Evolutionary conservation across 2,113 vertebrate genomes (phyloP), one percentile per base, ranked within the genome.

Genomic region (Sphyrna mokarran): DNA sequence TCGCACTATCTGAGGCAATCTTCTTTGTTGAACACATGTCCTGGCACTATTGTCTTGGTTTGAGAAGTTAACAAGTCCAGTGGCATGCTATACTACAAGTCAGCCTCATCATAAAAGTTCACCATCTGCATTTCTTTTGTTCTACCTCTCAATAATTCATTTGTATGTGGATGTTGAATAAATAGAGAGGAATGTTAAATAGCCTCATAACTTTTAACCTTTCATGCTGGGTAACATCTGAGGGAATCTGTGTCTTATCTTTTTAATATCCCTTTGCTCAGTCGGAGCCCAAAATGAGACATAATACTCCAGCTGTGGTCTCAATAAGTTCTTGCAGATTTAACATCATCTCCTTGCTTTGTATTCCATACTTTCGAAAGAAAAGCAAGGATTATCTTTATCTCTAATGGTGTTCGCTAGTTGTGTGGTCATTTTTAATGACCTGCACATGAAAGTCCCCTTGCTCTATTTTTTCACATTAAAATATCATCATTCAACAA

Each of bases 121-220:
- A 54, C 85, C 85, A 87, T 87, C 85, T 87, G 43, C 48, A 58
- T 58, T 87, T 83, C 37, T 87, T 87, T 87, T 54, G 26, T 87
- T 54, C 85, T 58, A 87, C 23, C 48, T 87, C 14, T 20, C 48
- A 1, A 87, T 58, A 26, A 87, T 87, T 87, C 22, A 48, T 89
- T 5, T 85, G 78, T 83, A 40, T 4, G 16, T 83, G 78, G 80
- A 85, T 43, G 7, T 83, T 40, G 86, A 89, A 48, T 89, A 89
- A 58, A 26, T 29, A 89, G 58, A 58, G 48, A 89, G 86, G 48
- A 58, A 89, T 26, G 86, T 89, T 89, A 58, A 48, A 58, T 33
- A 2, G 86, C 10, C 48, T 89, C 22, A 26, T 58, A 89, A 89
- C 26, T 89, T 76, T 29, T 29, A 89, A 89, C 48, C 48, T 58